Percentiles rank a stretch among this genome's conserved stretches.
Conservation (phyloP, 1,140 invertebrate species). For the Drosophila lacertosa region DNA sequence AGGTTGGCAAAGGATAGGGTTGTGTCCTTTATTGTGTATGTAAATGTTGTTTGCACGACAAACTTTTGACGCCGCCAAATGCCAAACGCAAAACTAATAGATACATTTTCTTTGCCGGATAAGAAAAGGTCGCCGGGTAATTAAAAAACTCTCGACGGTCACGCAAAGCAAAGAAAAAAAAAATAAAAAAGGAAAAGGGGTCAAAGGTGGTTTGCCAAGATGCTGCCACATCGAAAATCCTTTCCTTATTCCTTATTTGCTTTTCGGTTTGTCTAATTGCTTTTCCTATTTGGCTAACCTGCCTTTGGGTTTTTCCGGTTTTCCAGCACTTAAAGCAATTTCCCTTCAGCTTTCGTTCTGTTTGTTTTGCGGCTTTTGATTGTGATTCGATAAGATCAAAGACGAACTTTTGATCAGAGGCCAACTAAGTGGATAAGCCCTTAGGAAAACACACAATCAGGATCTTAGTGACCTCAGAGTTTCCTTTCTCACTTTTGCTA, state of each 20-base stretch:
- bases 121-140: conserved; percentile 46
- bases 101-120: conserved; percentile 64
- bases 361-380: conserved; percentile 53
- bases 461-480: too few relatives aligned
- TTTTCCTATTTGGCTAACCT: conserved; percentile 40
- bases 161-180: too few relatives aligned
- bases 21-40: conserved; percentile 52
- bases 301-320: conserved; percentile 12
- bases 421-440: too few relatives aligned
- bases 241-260: background rate
- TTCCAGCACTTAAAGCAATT: conserved; percentile 69
- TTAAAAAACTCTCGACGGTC: conserved; percentile 68
- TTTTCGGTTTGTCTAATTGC: conserved; percentile 29
- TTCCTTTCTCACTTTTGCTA: too few relatives aligned
- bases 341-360: conserved; percentile 24
- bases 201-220: conserved; percentile 38
- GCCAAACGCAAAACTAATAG: conserved; percentile 73
- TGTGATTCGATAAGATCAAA: conserved; percentile 17
- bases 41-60: conserved; percentile 76
- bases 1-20: conserved; percentile 41
- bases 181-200: conserved; percentile 40
- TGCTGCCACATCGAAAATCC: conserved; percentile 23
- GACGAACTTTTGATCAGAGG: conserved; percentile 2
- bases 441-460: too few relatives aligned
- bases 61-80: conserved; percentile 65